Conservation (phyloP, 1,140 invertebrate genomes). For the Trachymyrmex septentrionalis region DNA sequence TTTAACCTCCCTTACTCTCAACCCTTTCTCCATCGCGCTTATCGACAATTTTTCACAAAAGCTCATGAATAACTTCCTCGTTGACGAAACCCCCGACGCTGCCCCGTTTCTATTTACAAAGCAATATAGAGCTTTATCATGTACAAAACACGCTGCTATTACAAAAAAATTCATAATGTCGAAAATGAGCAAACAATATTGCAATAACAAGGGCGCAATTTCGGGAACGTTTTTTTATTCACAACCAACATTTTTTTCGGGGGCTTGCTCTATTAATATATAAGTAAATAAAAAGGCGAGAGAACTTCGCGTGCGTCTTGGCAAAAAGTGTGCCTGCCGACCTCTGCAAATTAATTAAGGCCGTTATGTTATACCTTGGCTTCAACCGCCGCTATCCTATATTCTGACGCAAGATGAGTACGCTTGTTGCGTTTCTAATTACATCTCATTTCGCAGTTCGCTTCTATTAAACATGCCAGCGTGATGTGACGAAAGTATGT, state of each 20-base stretch:
- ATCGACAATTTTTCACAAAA: constrained; percentile 66
- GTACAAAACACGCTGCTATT: neutral
- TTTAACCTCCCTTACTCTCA: constrained; percentile 59
- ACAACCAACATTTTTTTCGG: neutral
- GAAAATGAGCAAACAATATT: constrained; percentile 25
- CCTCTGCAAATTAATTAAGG: constrained; percentile 56
- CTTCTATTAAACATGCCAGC: neutral
- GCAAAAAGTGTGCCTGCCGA: constrained; percentile 37
- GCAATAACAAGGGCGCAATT: constrained; percentile 15
- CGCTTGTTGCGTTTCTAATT: constrained; percentile 50
- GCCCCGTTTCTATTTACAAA: constrained; percentile 11
- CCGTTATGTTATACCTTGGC: constrained; percentile 47
- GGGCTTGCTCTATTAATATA: neutral
- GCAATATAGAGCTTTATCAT: neutral
- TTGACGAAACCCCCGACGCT: constrained; percentile 8
- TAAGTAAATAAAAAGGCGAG: constrained; percentile 11
- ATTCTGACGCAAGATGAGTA: neutral
- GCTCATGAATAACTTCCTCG: constrained; percentile 64
- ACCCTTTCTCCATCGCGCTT: constrained; percentile 61
- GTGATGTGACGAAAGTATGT: neutral
- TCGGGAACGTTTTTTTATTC: constrained; percentile 35
- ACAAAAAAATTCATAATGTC: constrained; percentile 24
- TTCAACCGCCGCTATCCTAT: constrained; percentile 20
- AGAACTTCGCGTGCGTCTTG: constrained; percentile 36
- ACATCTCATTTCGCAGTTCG: constrained; percentile 40